phyloP scores from a whole-genome alignment of 2,888 invertebrate species.

The Agonopterix alstromeriana region DNA sequence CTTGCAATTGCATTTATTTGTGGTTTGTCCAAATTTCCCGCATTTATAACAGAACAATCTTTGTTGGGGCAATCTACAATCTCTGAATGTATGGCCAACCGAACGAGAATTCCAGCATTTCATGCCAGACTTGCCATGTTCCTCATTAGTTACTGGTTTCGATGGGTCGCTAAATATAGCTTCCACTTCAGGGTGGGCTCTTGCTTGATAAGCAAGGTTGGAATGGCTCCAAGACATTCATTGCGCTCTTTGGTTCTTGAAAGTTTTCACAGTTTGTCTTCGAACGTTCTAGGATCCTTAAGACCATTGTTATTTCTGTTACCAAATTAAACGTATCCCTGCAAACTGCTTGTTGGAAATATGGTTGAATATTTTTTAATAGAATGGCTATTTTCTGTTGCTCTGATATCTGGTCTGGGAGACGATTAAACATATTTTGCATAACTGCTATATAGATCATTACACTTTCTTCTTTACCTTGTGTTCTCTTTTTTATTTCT shows the following conservation, averaged over 20 bases:
- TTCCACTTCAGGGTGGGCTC: background rate
- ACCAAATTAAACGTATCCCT: slow-evolving; percentile 2
- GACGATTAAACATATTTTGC: slow-evolving; percentile 6
- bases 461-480: slow-evolving; percentile 3
- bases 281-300: slow-evolving; percentile 6
- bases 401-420: slow-evolving; percentile 2
- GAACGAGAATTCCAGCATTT: slow-evolving; percentile 10
- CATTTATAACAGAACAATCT: slow-evolving; percentile 11
- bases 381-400: slow-evolving; percentile 1
- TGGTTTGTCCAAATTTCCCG: slow-evolving; percentile 1
- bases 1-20: slow-evolving; percentile 1
- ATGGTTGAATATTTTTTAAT: slow-evolving; percentile 9
- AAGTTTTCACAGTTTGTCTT: slow-evolving; percentile 10
- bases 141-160: background rate
- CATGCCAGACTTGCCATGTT: background rate
- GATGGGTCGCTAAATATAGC: background rate
- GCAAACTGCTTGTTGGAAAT: slow-evolving; percentile 7
- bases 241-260: slow-evolving; percentile 6
- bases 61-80: slow-evolving; percentile 3
- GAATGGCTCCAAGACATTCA: slow-evolving; percentile 4
- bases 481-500: slow-evolving; percentile 6
- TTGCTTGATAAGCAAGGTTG: slow-evolving; percentile 5
- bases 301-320: background rate
- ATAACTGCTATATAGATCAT: slow-evolving; percentile 3
- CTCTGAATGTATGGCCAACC: slow-evolving; percentile 8